Conservation (phyloP, 2,113 vertebrate species). For the Rafetus swinhoei region DNA sequence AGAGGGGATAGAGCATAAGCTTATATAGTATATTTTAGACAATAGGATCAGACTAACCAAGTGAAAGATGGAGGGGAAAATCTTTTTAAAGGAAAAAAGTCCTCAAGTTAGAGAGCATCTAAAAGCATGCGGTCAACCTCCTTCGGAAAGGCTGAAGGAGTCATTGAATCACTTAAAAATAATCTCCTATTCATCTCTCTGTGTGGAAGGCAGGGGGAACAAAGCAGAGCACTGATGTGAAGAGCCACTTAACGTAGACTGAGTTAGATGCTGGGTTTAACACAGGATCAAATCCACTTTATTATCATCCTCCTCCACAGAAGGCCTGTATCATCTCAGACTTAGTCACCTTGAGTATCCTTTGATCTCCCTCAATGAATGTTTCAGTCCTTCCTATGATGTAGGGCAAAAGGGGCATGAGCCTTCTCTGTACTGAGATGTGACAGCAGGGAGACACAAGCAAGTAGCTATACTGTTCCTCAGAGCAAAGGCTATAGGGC, state of each 20-base stretch:
- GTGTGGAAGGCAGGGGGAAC: neutral
- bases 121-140: neutral
- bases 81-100: neutral
- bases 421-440: neutral
- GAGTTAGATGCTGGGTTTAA: neutral
- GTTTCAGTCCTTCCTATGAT: neutral
- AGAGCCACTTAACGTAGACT: neutral
- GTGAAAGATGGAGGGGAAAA: neutral
- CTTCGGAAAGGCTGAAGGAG: neutral
- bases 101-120: neutral
- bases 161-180: neutral
- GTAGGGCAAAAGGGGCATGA: neutral
- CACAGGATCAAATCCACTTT: neutral
- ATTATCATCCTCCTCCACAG: neutral
- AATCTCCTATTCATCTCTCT: neutral
- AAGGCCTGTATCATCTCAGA: neutral
- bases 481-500: neutral
- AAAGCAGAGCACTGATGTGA: neutral
- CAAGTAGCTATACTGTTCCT: neutral
- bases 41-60: neutral
- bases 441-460: neutral
- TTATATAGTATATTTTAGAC: neutral
- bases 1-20: neutral
- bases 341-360: neutral
- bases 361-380: neutral